Evolutionary conservation across 2,888 invertebrate species (phyloP).

Genomic region (Cantharis flavilabris): DNA sequence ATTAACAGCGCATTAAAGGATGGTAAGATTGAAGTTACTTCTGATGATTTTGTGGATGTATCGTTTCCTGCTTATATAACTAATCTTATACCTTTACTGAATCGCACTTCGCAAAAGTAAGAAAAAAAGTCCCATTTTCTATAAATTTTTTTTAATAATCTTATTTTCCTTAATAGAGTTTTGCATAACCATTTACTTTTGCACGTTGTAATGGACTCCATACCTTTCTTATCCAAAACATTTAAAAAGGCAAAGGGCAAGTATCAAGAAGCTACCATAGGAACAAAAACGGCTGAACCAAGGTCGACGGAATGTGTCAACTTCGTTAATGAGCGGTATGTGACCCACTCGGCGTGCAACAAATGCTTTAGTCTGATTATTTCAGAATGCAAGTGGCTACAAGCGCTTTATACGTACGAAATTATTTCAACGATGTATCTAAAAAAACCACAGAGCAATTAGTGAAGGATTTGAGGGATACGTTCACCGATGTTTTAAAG

Average conservation of each 20-base stretch:
- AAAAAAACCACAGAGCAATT: conserved; percentile 83
- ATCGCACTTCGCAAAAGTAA: background rate
- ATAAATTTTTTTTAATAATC: too few species aligned
- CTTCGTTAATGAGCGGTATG: conserved; percentile 2
- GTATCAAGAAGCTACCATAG: conserved; percentile 79
- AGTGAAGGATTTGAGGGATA: conserved; percentile 80
- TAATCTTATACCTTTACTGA: conserved; percentile 19
- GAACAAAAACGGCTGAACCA: conserved; percentile 73
- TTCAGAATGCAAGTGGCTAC: conserved; percentile 67
- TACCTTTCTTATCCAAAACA: conserved; percentile 75
- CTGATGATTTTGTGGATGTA: conserved; percentile 56
- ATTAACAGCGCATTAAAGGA: conserved; percentile 54
- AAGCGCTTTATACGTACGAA: conserved; percentile 79
- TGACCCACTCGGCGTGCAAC: background rate
- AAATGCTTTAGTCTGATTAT: background rate
- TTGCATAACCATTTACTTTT: conserved; percentile 61
- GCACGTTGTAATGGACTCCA: conserved; percentile 59
- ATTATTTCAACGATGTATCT: conserved; percentile 81
- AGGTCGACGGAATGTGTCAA: conserved; percentile 26
- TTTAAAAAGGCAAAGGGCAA: conserved; percentile 76
- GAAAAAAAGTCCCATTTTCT: background rate
- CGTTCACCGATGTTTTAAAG: conserved; percentile 79
- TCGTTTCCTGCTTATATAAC: conserved; percentile 55
- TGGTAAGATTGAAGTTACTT: conserved; percentile 39
- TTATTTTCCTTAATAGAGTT: conserved; percentile 40